These are phyloP conservation scores for Anarrhichthys ocellatus DNA, from an alignment of 2,113 vertebrate species.

Conservation along the genomic window DNA sequence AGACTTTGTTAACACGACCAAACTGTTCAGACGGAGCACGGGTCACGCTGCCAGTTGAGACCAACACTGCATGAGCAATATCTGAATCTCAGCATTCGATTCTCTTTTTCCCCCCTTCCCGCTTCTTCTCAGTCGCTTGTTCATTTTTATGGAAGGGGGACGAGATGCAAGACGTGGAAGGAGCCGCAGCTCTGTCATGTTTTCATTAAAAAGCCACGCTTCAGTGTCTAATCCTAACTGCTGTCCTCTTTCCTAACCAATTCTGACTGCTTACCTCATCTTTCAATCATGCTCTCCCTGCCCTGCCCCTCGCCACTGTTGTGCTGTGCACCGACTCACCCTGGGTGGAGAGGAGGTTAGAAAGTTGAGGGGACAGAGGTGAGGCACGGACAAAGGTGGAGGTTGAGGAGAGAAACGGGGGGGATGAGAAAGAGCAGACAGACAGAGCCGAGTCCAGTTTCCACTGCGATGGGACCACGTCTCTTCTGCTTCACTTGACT, in stretches of 20 bases:
- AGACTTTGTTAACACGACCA: constrained; percentile 73
- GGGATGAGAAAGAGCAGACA: constrained; percentile 36
- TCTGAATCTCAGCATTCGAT: constrained; percentile 51
- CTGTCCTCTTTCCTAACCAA: constrained; percentile 72
- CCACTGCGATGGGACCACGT: constrained; percentile 61
- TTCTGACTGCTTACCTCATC: constrained; percentile 79
- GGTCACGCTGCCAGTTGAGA: constrained; percentile 59
- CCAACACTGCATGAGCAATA: constrained; percentile 65
- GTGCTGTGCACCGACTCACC: constrained; percentile 17
- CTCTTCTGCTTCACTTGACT: constrained; percentile 78
- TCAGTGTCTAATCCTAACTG: constrained; percentile 83
- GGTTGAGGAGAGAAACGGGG: constrained; percentile 7
- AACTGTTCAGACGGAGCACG: constrained; percentile 58
- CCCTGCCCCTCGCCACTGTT: constrained; percentile 38
- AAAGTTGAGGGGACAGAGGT: constrained; percentile 49
- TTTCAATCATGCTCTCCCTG: constrained; percentile 70
- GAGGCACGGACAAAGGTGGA: constrained; percentile 54
- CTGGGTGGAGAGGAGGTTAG: constrained; percentile 10
- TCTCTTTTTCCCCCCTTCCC: constrained; percentile 22
- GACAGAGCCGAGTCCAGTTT: constrained; percentile 65
- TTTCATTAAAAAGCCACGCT: constrained; percentile 88
- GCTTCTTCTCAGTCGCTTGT: constrained; percentile 24
- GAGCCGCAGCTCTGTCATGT: constrained; percentile 73
- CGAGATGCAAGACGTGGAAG: constrained; percentile 49
- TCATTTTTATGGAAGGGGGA: constrained; percentile 50